Evolutionary conservation across 2,113 vertebrate species (phyloP).

Genomic region (Cricetomys ansorgei): DNA sequence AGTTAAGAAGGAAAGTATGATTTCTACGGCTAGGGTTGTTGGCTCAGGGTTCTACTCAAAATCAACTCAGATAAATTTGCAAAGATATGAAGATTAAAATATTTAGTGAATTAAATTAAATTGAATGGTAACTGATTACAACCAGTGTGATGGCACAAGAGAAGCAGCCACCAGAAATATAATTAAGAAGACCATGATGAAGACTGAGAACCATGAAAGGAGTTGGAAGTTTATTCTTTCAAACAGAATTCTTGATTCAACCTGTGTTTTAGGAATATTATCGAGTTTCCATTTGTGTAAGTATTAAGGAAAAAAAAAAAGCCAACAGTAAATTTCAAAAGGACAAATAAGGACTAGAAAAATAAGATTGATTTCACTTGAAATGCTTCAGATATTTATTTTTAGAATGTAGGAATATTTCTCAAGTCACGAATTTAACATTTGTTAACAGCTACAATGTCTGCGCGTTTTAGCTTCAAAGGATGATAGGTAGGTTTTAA

Average conservation of each 20-base stretch:
- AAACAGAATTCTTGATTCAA: background rate
- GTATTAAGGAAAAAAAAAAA: background rate
- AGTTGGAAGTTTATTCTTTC: background rate
- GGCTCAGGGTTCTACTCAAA: background rate
- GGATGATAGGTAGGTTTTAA: background rate
- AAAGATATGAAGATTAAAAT: background rate
- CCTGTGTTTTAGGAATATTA: background rate
- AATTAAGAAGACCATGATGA: background rate
- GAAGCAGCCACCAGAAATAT: background rate
- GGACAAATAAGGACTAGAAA: background rate
- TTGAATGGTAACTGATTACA: background rate
- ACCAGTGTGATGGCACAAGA: background rate
- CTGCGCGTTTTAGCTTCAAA: background rate
- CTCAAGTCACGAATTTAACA: background rate
- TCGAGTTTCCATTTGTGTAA: background rate
- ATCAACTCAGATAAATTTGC: background rate
- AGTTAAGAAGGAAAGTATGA: background rate
- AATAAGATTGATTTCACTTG: conserved; percentile 5
- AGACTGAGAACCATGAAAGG: background rate
- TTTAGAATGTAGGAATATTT: background rate
- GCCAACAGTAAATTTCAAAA: background rate
- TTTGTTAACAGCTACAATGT: background rate
- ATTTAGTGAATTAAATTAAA: background rate
- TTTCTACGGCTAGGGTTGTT: background rate
- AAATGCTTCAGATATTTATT: background rate